Evolutionary conservation across 2,797 vertebrate genomes (phyloP), one percentile per base, ranked within the genome.

Genomic region (Thunnus albacares): DNA sequence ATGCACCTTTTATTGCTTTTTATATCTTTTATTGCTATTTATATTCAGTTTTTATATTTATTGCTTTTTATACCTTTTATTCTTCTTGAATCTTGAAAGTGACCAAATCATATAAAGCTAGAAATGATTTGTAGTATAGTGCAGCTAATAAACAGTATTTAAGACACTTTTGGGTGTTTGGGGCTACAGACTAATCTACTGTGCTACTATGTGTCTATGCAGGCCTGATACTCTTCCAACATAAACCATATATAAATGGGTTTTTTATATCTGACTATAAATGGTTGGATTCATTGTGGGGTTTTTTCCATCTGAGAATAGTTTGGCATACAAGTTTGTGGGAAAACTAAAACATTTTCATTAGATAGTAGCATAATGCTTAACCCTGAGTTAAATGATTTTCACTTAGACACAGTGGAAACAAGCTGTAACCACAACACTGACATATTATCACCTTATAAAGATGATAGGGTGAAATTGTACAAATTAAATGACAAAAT

Each of bases 41-140:
- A 35, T 35, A 35, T 8, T 35, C 2, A 35, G 35, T 35, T 10
- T 35, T 35, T 35, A 35, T 35, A 2, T 35, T 8, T 35, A 35
- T 35, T 35, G 35, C 7, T 35, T 35, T 35, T 38, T 38, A 38
- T 11, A 12, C 10, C 38, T 11, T 38, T 11, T 38, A 38, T 38
- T 38, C 38, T 11, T 38, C 38, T 38, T 38, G 38, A 38, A 38
- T 38, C 38, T 38, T 38, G 38, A 38, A 12, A 10, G 41, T 0
- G 51, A 79, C 8, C 52, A 41, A 35, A 60, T 79, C 28, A 53
- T 30, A 66, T 69, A 28, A 20, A 17, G 47, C 3, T 73, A 22
- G 52, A 26, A 1, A 26, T 52, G 38, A 66, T 73, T 38, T 33
- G 5, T 38, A 33, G 13, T 33, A 24, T 8, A 55, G 28, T 70